Conservation (phyloP, 2,113 vertebrate species). For the Plecotus auritus region DNA sequence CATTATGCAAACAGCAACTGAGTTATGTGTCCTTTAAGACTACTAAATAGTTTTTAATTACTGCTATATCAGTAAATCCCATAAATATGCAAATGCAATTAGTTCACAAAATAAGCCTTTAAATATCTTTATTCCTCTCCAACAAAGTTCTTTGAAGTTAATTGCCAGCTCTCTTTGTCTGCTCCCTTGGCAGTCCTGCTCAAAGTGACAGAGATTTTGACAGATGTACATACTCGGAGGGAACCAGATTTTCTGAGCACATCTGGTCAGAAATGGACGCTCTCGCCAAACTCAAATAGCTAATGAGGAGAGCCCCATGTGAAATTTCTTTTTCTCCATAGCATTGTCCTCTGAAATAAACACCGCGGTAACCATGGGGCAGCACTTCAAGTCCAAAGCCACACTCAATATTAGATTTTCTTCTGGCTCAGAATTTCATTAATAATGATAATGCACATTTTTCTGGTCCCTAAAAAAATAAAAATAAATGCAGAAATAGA, state of each 20-base stretch:
- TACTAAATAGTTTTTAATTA: conserved; percentile 84
- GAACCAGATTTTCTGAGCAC: conserved; percentile 63
- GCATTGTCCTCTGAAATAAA: conserved; percentile 8
- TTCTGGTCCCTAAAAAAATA: neutral
- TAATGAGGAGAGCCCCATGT: neutral
- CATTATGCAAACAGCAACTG: conserved; percentile 82
- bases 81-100: conserved; percentile 84
- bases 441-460: neutral
- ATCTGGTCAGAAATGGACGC: conserved; percentile 63
- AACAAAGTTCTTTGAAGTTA: conserved; percentile 82
- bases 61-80: conserved; percentile 81
- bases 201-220: conserved; percentile 75
- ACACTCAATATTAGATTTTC: neutral
- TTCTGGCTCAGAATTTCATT: neutral
- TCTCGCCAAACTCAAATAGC: neutral
- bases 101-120: conserved; percentile 80
- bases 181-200: conserved; percentile 57
- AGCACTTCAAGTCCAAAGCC: neutral
- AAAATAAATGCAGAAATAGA: neutral
- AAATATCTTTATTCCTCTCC: conserved; percentile 81
- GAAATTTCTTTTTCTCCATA: neutral
- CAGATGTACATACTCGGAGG: conserved; percentile 72
- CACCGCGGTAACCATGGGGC: neutral
- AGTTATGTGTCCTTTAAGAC: conserved; percentile 82
- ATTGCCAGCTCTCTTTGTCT: conserved; percentile 77